phyloP scores from a whole-genome alignment of 2,888 invertebrate genomes.

The Gymnoscelis rufifasciata region DNA sequence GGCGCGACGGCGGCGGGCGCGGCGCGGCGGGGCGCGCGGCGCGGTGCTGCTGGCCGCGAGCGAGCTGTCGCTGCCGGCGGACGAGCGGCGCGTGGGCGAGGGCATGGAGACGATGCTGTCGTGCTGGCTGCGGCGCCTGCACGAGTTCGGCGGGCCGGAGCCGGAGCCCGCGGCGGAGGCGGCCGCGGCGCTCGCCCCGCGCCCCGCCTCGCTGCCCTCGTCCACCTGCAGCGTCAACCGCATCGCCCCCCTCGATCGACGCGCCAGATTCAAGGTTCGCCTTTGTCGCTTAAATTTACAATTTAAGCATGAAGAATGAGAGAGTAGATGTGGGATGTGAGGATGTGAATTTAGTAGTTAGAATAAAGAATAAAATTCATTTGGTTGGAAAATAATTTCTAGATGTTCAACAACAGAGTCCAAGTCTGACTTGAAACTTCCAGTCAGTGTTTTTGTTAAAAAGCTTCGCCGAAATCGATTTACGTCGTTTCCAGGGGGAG shows the following conservation, averaged over 20 bases:
- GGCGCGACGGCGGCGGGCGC: slow-evolving; percentile 23
- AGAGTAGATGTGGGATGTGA: no score
- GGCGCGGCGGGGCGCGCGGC: slow-evolving; percentile 21
- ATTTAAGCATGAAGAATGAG: no score
- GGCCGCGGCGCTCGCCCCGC: slow-evolving; percentile 78
- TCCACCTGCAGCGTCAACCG: slow-evolving; percentile 72
- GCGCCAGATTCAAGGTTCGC: slow-evolving; percentile 88
- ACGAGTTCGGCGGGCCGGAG: slow-evolving; percentile 90
- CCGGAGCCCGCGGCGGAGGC: slow-evolving; percentile 85
- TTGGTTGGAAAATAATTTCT: no score
- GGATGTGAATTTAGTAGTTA: no score
- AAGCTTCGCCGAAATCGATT: no score
- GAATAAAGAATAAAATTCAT: no score
- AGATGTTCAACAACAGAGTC: no score
- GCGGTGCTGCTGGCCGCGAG: slow-evolving; percentile 34
- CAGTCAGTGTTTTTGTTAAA: no score
- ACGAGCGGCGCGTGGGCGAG: slow-evolving; percentile 73
- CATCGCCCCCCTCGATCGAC: slow-evolving; percentile 78
- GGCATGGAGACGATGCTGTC: slow-evolving; percentile 92
- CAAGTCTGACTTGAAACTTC: no score
- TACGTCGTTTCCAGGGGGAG: slow-evolving; percentile 89
- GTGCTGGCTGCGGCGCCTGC: slow-evolving; percentile 90
- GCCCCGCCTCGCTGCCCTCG: slow-evolving; percentile 68
- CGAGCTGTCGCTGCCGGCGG: slow-evolving; percentile 49
- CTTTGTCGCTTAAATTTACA: no score